Conservation (phyloP, 2,888 invertebrate species). For the Suillia variegata region DNA sequence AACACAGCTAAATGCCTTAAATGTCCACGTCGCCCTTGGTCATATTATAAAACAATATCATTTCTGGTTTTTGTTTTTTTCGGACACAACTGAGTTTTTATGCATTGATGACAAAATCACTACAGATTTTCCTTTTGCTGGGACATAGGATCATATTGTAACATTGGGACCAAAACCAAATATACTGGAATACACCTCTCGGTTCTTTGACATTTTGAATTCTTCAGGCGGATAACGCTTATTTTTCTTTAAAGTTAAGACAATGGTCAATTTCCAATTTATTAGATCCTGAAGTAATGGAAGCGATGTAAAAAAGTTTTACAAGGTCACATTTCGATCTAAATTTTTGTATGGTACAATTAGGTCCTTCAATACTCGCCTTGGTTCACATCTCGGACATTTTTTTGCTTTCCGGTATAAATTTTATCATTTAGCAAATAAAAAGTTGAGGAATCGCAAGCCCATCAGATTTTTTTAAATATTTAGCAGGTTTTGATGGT, state of each 20-base stretch:
- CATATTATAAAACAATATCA: constrained; percentile 26
- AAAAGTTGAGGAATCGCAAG: constrained; percentile 23
- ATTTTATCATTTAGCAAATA: constrained; percentile 27
- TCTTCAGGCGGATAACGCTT: constrained; percentile 23
- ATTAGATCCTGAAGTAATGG: constrained; percentile 4
- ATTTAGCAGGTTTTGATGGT: constrained; percentile 10
- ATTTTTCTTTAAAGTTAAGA: constrained; percentile 24
- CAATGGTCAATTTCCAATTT: constrained; percentile 22
- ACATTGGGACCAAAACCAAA: constrained; percentile 28
- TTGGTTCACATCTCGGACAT: constrained; percentile 24
- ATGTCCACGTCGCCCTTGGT: constrained; percentile 25
- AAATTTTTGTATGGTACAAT: constrained; percentile 21
- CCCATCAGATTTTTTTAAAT: constrained; percentile 16
- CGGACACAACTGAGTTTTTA: constrained; percentile 22
- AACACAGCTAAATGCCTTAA: constrained; percentile 25
- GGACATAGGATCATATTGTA: constrained; percentile 24
- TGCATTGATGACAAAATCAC: no score
- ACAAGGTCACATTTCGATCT: constrained; percentile 22
- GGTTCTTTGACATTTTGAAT: constrained; percentile 21
- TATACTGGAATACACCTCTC: constrained; percentile 18
- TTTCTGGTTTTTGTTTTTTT: constrained; percentile 29
- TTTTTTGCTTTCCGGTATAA: constrained; percentile 24
- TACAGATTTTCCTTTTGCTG: constrained; percentile 24
- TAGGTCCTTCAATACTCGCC: constrained; percentile 27
- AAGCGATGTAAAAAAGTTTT: constrained; percentile 25